Percentiles rank a stretch among this genome's conserved stretches.
Evolutionary conservation across 2,797 vertebrate species (phyloP).

Genomic region (Loris lydekkerianus): DNA sequence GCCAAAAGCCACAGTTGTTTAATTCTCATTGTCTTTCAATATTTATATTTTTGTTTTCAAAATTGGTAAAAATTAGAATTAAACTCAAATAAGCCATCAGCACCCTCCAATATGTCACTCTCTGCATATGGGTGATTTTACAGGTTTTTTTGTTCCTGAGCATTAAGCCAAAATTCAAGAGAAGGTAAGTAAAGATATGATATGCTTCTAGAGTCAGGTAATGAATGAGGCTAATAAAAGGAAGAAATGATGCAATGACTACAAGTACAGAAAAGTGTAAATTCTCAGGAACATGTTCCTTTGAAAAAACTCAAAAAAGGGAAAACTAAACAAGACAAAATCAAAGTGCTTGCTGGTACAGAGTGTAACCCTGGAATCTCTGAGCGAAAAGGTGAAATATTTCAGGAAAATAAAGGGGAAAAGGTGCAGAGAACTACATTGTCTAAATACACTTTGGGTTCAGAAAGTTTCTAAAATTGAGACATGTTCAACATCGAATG

Average conservation of each 20-base stretch:
- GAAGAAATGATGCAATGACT: background rate
- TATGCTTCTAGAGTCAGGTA: slow-evolving; percentile 31
- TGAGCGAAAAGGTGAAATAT: background rate
- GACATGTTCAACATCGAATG: background rate
- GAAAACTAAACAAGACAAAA: background rate
- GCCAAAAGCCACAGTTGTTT: background rate
- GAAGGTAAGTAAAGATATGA: slow-evolving; percentile 8
- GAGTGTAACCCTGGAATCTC: background rate
- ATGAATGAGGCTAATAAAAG: slow-evolving; percentile 8
- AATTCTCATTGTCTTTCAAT: background rate
- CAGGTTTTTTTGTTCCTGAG: background rate
- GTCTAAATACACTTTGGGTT: background rate
- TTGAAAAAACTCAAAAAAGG: slow-evolving; percentile 31
- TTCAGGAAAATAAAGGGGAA: background rate
- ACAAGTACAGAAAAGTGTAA: background rate
- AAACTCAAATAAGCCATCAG: slow-evolving; percentile 24
- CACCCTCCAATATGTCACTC: rapidly evolving
- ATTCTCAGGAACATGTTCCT: slow-evolving; percentile 16
- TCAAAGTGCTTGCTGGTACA: background rate
- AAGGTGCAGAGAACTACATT: background rate
- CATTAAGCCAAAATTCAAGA: background rate
- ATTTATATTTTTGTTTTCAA: slow-evolving; percentile 36
- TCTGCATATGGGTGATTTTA: background rate
- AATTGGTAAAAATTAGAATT: slow-evolving; percentile 17
- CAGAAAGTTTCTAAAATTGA: background rate